Evolutionary conservation across 1,140 invertebrate species (phyloP), one percentile per base, ranked within the genome.

Genomic region (Phymastichus coffea): DNA sequence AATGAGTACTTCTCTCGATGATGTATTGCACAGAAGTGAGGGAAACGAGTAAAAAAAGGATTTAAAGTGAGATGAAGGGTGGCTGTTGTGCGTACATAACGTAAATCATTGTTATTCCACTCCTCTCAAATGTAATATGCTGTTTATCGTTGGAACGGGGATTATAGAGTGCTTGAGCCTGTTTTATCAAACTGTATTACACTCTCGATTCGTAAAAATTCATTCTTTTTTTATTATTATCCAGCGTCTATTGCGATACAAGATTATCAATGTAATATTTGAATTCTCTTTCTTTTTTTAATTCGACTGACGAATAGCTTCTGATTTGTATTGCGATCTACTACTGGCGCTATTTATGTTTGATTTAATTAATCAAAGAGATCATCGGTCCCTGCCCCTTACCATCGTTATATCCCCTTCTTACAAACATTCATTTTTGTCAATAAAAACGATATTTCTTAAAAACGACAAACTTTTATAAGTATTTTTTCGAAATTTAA

Each of bases 321-420:
- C n/a, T 53, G 12, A 33, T 20, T n/a, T 53, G 47, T 51, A 51
- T 51, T 51, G 22, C 10, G 20, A 41, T 23, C n/a, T 33, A 33
- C 6, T 33, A 33, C 28, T 33, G n/a, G n/a, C n/a, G n/a, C n/a
- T n/a, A 52, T 44, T 40, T 37, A 55, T 41, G 47, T 52, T 35
- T 55, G 52, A 22, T 47, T 53, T 43, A 23, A 7, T 33, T 33
- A 20, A 60, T 46, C 19, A 47, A 57, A 52, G 38, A 33, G n/a
- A 56, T n/a, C n/a, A n/a, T 55, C 52, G 64, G 73, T 72, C 70
- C 72, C 71, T 73, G 70, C 67, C 71, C 47, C 67, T 71, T 71
- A 66, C 70, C 67, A 75, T 69, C 71, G 64, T 69, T 64, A 75
- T 71, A 69, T 67, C 70, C 72, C 68, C 69, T 73, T 51, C 52